These are phyloP conservation scores for Reinhardtius hippoglossoides DNA, from an alignment of 2,113 vertebrate genomes.

Conservation along the genomic window DNA sequence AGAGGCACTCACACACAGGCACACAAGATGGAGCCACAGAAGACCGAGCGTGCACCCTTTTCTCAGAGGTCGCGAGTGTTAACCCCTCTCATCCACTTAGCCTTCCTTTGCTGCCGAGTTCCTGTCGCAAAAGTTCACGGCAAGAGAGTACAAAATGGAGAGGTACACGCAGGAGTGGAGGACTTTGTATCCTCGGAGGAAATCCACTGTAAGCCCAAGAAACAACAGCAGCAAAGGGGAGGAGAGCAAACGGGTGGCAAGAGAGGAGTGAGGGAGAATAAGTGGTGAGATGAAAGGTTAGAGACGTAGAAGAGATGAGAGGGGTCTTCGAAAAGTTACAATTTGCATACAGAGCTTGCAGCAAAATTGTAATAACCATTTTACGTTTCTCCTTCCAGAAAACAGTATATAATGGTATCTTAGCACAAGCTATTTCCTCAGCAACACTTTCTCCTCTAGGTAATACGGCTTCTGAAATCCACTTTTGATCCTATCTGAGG, in stretches of 20 bases:
- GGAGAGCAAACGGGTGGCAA: neutral
- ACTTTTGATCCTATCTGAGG: neutral
- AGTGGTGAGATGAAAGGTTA: neutral
- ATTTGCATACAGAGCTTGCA: neutral
- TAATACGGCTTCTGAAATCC: neutral
- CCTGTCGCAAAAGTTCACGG: constrained; percentile 11
- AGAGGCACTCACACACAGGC: constrained; percentile 11
- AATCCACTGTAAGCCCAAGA: constrained; percentile 14
- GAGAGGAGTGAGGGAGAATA: neutral
- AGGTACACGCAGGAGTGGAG: constrained; percentile 13
- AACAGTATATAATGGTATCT: neutral
- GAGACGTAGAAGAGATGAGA: neutral
- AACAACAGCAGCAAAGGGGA: constrained; percentile 17
- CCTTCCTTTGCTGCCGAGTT: neutral
- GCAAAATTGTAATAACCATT: neutral
- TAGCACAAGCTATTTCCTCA: neutral
- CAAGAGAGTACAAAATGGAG: constrained; percentile 22
- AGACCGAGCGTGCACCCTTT: constrained; percentile 10
- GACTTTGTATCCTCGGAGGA: constrained; percentile 22
- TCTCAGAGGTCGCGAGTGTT: constrained; percentile 32
- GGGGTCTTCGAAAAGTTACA: neutral
- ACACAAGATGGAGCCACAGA: constrained; percentile 22
- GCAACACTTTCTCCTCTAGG: no score
- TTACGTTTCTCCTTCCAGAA: neutral
- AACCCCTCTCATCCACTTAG: constrained; percentile 22